Base-by-base conservation (phyloP, 2,797 vertebrate species). In the Varecia variegata region DNA sequence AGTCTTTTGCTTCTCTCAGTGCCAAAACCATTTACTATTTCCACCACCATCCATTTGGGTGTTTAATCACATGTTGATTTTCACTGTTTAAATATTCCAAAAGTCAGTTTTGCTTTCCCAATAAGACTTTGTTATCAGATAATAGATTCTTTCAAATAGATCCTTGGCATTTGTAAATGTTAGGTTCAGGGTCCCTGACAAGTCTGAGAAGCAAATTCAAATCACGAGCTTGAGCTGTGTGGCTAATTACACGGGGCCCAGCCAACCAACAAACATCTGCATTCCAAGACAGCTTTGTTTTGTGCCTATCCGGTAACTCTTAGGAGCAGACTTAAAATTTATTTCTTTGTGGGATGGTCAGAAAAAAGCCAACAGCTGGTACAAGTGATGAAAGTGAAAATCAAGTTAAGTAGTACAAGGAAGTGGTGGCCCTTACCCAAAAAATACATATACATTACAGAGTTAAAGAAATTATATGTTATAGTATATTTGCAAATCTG, bases 191-290 rank as follows among this genome's bases (percentile, higher is more conserved):
- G 30, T 79, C 32, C 21, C 90, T 65, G n/a, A 70, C 30, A 70
- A 82, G 32, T 27, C 88, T 43, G 71, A 58, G 38, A 89, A 94
- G 30, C 60, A 90, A 68, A 97, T 93, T 65, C 47, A 80, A 95
- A 89, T 92, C 32, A 81, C 2, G 52, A 84, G 35, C 40, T 77
- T 67, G 47, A 43, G 30, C 23, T 95, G 67, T 71, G 13, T 87
- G 68, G 81, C 35, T 47, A 81, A 74, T 90, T 40, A 45, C 50
- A 21, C 3, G 15, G 30, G 18, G 65, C 21, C 40, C 35, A 73
- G 54, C 23, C 68, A 93, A 47, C 45, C 65, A 86, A 38, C 7
- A 32, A 54, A 80, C 60, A 81, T 52, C 47, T 76, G 50, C 25
- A 60, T 50, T 93, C 68, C 56, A 91, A 45, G 32, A 83, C 4